These are phyloP conservation scores for Cetoscarus ocellatus DNA, from an alignment of 2,797 vertebrate species.

Conservation along the genomic window DNA sequence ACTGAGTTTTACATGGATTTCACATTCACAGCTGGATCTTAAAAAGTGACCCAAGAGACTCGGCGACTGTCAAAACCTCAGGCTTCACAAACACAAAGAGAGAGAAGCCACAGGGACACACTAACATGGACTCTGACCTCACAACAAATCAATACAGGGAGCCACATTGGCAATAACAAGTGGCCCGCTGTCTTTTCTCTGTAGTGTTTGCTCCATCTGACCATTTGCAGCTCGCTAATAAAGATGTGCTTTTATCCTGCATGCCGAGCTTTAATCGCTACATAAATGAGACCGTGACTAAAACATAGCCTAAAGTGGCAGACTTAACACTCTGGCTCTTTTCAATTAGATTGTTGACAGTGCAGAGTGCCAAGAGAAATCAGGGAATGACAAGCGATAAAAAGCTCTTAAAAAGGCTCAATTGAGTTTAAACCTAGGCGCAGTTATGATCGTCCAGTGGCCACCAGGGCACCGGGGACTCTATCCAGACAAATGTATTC, in stretches of 20 bases:
- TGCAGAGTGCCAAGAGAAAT: conserved; percentile 19
- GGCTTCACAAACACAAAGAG: conserved; percentile 33
- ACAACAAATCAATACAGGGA: conserved; percentile 48
- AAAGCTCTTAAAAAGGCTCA: conserved; percentile 16
- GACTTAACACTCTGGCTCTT: conserved; percentile 34
- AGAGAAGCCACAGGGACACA: conserved; percentile 31
- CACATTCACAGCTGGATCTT: conserved; percentile 42
- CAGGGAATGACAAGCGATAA: conserved; percentile 16
- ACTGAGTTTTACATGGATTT: conserved; percentile 35
- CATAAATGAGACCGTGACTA: conserved; percentile 47
- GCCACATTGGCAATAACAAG: conserved; percentile 31
- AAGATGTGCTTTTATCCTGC: conserved; percentile 33
- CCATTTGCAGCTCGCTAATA: conserved; percentile 49
- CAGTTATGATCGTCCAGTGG: background rate
- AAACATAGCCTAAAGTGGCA: conserved; percentile 46
- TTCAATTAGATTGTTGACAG: conserved; percentile 48
- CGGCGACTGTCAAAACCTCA: conserved; percentile 44
- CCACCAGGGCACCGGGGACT: background rate
- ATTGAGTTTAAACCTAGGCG: conserved; percentile 8
- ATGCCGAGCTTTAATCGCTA: conserved; percentile 45
- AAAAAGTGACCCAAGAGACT: conserved; percentile 41
- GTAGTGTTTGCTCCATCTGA: conserved; percentile 30
- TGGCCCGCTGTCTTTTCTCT: conserved; percentile 24
- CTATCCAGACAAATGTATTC: conserved; percentile 1
- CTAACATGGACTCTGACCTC: conserved; percentile 50